Evolutionary conservation across 2,797 vertebrate species (phyloP), one percentile per base, ranked within the genome.

Genomic region (Enteromius mattozi): DNA sequence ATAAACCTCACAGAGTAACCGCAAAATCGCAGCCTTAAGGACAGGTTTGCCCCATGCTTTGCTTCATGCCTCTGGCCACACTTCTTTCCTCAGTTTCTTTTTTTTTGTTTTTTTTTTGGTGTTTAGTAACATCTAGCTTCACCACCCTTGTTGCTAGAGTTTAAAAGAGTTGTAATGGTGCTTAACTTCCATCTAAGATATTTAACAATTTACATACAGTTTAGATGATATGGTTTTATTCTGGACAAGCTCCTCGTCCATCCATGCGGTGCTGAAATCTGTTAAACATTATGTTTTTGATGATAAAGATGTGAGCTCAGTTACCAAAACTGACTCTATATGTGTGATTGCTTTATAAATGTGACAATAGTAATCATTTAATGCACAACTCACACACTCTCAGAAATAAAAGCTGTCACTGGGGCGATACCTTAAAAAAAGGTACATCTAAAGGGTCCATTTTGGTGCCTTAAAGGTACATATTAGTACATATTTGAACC

Each of bases 1-100:
- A 56, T 69, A 40, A 81, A 54, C 17, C 33, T 33, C 69, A 72
- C 37, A 81, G 42, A 71, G 37, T 45, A 81, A 42, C 80, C 45
- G 24, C 51, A 71, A 70, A 81, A 72, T 72, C 72, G 54, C 4
- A 59, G 40, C 12, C 35, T 21, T n/a, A 56, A 70, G 35, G 35
- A 42, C 16, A 21, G 13, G 8, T n/a, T 30, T 59, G 37, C 51
- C 24, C 35, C 27, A 69, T 59, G 35, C 16, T 42, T 27, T 24
- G 6, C n/a, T 80, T 40, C 14, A 40, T 56, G 35, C 66, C 49
- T 81, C 47, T 40, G 14, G 35, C 9, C 42, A 70, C 35, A 40
- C 49, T 81, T 56, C 30, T 70, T 70, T 69, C 2, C 14, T 69
- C 40, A 7, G 3, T 37, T 51, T 54, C 5, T 40, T 40, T 66